Percentiles rank a stretch among this genome's conserved stretches.
Conservation (phyloP, 37 sponge, comb jelly and placozoan genomes). For the Geodia barretti region DNA sequence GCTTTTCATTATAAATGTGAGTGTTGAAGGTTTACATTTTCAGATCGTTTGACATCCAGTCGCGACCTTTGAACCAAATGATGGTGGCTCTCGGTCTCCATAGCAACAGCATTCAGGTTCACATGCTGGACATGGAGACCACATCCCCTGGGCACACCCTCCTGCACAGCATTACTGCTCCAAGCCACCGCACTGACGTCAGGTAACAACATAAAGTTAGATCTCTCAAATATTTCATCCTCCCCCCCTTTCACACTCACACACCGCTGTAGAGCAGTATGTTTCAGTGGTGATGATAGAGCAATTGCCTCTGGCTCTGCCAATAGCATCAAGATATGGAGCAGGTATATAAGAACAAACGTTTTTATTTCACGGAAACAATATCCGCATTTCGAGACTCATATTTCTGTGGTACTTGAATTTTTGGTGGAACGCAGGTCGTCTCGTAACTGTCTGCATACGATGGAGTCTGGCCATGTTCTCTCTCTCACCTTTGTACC, state of each 20-base stretch:
- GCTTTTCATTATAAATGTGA: not conserved
- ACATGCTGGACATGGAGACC: slow-evolving; percentile 12
- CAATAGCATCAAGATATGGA: slow-evolving; percentile 76
- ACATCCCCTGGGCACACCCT: slow-evolving; percentile 14
- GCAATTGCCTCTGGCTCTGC: slow-evolving; percentile 68
- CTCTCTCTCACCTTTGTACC: slow-evolving; percentile 81
- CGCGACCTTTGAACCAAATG: not conserved
- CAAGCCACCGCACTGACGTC: slow-evolving; percentile 63
- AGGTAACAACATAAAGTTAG: slow-evolving; percentile 28
- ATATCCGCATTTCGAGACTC: too few species aligned
- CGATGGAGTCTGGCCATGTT: slow-evolving; percentile 76
- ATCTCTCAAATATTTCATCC: not conserved
- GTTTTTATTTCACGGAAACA: too few species aligned
- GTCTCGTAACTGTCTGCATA: slow-evolving; percentile 74
- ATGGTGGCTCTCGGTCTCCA: slow-evolving; percentile 50
- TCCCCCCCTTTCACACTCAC: slow-evolving; percentile 7
- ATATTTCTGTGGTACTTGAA: too few species aligned
- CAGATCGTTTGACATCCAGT: slow-evolving; percentile 38
- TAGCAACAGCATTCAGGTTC: slow-evolving; percentile 52
- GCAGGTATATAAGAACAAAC: too few species aligned
- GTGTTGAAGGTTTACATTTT: not conserved
- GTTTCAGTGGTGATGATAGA: slow-evolving; percentile 83
- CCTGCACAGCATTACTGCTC: slow-evolving; percentile 20
- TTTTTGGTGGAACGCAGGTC: slow-evolving; percentile 45
- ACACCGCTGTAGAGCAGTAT: slow-evolving; percentile 55